Evolutionary conservation across 2,797 vertebrate species (phyloP).

Genomic region (Adelosebastes latens): DNA sequence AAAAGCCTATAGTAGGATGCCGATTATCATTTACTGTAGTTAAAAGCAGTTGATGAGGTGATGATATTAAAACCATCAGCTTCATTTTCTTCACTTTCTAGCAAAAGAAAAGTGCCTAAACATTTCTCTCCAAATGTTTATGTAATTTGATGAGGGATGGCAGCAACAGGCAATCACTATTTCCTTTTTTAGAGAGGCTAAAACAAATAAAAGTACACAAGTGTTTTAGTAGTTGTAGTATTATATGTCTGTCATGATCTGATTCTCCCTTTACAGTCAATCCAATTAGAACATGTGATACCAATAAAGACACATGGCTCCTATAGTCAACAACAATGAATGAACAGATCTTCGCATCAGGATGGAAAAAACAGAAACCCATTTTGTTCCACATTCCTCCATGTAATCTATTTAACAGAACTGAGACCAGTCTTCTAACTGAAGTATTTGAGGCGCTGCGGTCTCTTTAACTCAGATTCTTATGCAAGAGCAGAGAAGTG

Average conservation of each 20-base stretch:
- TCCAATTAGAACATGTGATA: conserved; percentile 9
- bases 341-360: neutral
- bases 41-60: neutral
- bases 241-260: neutral
- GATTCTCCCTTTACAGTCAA: neutral
- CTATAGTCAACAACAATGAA: neutral
- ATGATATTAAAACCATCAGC: neutral
- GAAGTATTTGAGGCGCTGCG: neutral
- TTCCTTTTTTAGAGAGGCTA: neutral
- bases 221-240: too few species aligned
- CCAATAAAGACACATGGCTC: conserved; percentile 3
- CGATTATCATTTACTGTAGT: neutral
- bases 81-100: neutral
- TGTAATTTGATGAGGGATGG: neutral
- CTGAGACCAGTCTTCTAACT: conserved; percentile 1
- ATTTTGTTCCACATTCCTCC: conserved; percentile 52
- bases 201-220: neutral
- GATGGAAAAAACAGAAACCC: conserved; percentile 30
- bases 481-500: neutral
- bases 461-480: neutral
- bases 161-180: neutral
- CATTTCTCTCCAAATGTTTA: neutral
- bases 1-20: neutral
- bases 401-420: conserved; percentile 55
- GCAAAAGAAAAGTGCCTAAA: neutral